phyloP scores from a whole-genome alignment of 1,140 invertebrate genomes.

The Zeugodacus cucurbitae region DNA sequence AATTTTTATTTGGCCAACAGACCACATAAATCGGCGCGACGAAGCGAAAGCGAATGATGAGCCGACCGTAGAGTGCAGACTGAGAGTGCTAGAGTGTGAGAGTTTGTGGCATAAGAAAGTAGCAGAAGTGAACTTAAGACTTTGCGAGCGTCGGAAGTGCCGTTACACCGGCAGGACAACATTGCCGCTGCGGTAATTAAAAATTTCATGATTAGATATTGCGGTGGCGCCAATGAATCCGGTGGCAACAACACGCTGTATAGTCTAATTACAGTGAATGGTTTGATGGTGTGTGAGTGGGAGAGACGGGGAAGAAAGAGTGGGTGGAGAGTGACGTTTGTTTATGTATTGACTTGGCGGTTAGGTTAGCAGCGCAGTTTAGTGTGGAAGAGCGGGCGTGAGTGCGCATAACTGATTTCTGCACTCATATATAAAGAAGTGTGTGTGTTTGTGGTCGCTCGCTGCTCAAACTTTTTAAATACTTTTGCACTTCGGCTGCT shows the following conservation, averaged over 20 bases:
- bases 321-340: background rate
- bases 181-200: conserved; percentile 30
- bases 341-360: background rate
- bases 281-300: background rate
- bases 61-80: too few species aligned
- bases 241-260: background rate
- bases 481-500: background rate
- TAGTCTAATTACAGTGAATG: background rate
- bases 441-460: background rate
- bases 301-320: too few species aligned
- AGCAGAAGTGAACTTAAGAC: background rate
- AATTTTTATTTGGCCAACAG: conserved; percentile 13
- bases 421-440: too few species aligned
- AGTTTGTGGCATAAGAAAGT: background rate
- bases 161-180: background rate
- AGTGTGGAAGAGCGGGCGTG: background rate
- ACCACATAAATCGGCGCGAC: background rate
- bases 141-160: background rate
- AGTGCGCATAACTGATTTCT: background rate
- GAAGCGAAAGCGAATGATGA: background rate
- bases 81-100: background rate
- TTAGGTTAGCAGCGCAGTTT: background rate
- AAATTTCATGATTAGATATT: conserved; percentile 32
- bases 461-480: background rate
- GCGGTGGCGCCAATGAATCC: background rate